Base-by-base conservation (phyloP, 2,888 invertebrate species). In the Zaprionus lineosus region DNA sequence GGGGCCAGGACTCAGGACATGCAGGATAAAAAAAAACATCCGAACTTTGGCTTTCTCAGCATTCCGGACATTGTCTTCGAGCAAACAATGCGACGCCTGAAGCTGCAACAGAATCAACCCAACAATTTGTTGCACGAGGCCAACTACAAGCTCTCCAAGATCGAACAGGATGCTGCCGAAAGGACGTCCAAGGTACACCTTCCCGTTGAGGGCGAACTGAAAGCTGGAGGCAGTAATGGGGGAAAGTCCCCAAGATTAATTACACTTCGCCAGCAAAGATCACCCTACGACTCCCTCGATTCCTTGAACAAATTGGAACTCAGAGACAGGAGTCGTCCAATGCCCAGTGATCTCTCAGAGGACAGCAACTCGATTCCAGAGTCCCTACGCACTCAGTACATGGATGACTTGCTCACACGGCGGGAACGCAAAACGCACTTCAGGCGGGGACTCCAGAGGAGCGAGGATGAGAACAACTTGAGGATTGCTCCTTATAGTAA, bases 41-140 rank as follows among this genome's bases (percentile, higher is more conserved):
- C 39, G 0, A 41, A 58, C 2, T 67, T 39, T 0, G 60, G 51
- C 0, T 41, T 74, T 2, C 24, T n/a, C 0, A 5, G 29, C 0
- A 44, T 73, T 11, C 67, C 83, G 0, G 63, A 65, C 8, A 75
- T 67, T 5, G 31, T 47, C 5, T 86, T 84, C 26, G 83, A 86
- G 11, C 55, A 68, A 3, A 83, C 85, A 0, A 14, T 84, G 16
- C 37, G 48, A 0, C 63, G 61, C 0, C 57, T 79, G 0, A 61
- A 70, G 4, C 51, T 59, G 0, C 19, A 43, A 0, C 62, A 44
- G 5, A 8, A 15, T n/a, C 31, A 19, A 1, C 19, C 81, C 21
- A 88, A 89, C 50, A 89, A 90, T 72, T 69, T 90, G 0, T 86
- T 87, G 0, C 89, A 90, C 29, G 90, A 90, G 63, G 90, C 90